Evolutionary conservation across 1,140 invertebrate species (phyloP), one percentile per base, ranked within the genome.

Genomic region (Pseudomyrmex gracilis): DNA sequence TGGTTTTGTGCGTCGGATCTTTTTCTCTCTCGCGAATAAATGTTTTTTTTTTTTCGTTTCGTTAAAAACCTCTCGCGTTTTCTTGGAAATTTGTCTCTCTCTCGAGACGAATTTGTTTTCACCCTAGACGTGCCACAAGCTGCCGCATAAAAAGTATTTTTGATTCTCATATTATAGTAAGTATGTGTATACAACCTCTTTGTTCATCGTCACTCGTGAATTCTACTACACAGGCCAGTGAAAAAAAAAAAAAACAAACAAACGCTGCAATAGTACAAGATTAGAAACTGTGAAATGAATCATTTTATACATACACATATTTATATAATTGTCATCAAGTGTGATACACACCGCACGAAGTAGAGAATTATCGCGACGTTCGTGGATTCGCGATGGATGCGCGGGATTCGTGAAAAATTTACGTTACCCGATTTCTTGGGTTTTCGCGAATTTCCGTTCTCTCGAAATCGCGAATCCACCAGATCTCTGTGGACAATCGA

Each of bases 221-320:
- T 78, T 91, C 87, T 90, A 91, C 91, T 91, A 91, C 91, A 92
- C 88, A 91, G 91, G 90, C 90, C 90, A 92, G 91, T 90, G 90
- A 91, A 34, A 34, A 34, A 34, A 5, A 34, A 24, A 34, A 34
- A 34, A 34, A 34, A 34, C 24, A 34, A 34, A 5, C 34, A 34
- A 87, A 86, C 68, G 83, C 74, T 87, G 82, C 85, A 76, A 73
- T 83, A 64, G 64, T 83, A 87, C 76, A 78, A 83, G 77, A 73
- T 84, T 92, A 89, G 91, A 92, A 92, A 92, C 92, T 92, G 91
- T 92, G 91, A 92, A 92, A 92, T 92, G 91, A 86, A 90, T 85
- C 84, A 86, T 84, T 60, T 73, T n/a, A 34, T 74, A 45, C 13
- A 51, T 78, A 84, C 34, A 67, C 53, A 34, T 82, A 83, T 73